Base-by-base conservation (phyloP, 2,113 vertebrate genomes). In the Albula glossodonta region DNA sequence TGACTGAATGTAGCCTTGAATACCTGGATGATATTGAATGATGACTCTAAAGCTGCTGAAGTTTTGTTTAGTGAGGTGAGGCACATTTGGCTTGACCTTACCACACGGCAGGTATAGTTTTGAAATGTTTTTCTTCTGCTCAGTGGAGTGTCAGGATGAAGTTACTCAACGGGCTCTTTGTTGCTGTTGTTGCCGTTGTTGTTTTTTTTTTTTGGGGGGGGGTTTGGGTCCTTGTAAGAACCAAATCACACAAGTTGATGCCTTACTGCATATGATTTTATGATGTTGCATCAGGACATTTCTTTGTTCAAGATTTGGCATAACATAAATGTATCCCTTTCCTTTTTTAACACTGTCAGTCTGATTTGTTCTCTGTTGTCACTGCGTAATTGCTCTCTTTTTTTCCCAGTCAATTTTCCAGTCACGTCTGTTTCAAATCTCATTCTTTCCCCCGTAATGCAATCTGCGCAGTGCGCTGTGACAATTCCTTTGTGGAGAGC, bases 291-390 rank as follows among this genome's bases (percentile, higher is more conserved):
- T 74, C 70, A 74, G 70, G 70, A 31, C 70, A 74, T 74, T 2
- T 74, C 70, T 74, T 74, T 74, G 70, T 74, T 74, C n/a, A 5
- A 9, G 8, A 74, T 25, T n/a, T 31, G n/a, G 70, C 70, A 74
- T 74, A 74, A 31, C 70, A 25, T 74, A 74, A 74, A 74, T 74
- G 70, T n/a, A 74, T 74, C 22, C 31, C 22, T 31, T 22, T 74
- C n/a, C 31, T 66, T 66, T 3, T 74, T n/a, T 74, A 74, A 74
- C 31, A 22, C 70, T 74, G 70, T 74, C 70, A 31, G 22, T 74
- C 70, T 74, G 8, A 74, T 74, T 74, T 74, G 70, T 74, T 74
- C 70, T 74, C 70, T 74, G 70, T 74, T 74, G 70, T 74, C 70
- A 74, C 70, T 10, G 63, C n/a, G 70, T 74, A 74, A 74, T 74